These are phyloP conservation scores for Helicoverpa armigera DNA, from an alignment of 1,140 invertebrate genomes.

Conservation along the genomic window DNA sequence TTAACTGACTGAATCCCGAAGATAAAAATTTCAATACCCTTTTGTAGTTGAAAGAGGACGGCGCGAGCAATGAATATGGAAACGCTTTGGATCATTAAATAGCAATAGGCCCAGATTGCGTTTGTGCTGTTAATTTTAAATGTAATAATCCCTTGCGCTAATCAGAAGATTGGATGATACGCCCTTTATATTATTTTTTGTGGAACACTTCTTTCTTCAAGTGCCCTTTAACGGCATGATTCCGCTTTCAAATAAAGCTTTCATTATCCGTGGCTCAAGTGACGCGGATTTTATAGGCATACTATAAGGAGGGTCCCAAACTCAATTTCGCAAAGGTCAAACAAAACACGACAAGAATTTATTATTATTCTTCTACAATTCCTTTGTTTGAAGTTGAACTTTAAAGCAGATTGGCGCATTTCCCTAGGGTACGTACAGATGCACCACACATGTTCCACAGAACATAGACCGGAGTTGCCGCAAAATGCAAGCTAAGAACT, in stretches of 20 bases:
- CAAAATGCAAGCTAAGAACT: constrained; percentile 35
- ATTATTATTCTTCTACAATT: constrained; percentile 20
- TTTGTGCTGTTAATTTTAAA: constrained; percentile 54
- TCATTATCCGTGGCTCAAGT: constrained; percentile 38
- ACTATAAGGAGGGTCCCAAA: not conserved
- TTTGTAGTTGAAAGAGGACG: constrained; percentile 33
- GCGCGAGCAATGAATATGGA: constrained; percentile 59
- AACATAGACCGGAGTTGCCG: not conserved
- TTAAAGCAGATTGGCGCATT: constrained; percentile 29
- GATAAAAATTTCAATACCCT: constrained; percentile 55
- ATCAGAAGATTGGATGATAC: not conserved
- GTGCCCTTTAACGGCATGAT: not conserved
- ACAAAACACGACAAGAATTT: constrained; percentile 33
- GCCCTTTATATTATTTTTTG: constrained; percentile 9
- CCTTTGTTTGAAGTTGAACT: constrained; percentile 12
- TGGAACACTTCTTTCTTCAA: not conserved
- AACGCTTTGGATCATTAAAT: constrained; percentile 55
- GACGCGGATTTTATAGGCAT: constrained; percentile 22
- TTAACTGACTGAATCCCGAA: constrained; percentile 29
- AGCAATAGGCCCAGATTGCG: constrained; percentile 52
- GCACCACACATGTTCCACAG: constrained; percentile 15
- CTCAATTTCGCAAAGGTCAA: constrained; percentile 31
- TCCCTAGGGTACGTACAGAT: not conserved
- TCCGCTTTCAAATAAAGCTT: constrained; percentile 14
- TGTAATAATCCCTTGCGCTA: constrained; percentile 21